A percentile compares a stretch with the other conserved stretches of the same genome.
phyloP scores from a whole-genome alignment of 2,888 invertebrate genomes.

The Blera fallax region DNA sequence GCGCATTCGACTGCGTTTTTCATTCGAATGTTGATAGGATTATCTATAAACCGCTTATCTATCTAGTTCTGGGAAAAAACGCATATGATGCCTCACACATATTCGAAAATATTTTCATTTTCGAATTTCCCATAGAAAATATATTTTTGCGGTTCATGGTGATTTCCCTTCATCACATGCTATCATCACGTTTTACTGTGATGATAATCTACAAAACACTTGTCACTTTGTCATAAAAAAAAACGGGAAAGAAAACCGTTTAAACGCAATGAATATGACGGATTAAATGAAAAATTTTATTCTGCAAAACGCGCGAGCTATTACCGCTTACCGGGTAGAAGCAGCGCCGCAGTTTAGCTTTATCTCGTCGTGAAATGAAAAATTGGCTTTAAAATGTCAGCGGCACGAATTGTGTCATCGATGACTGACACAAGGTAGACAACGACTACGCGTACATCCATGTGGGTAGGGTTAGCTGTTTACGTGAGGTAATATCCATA shows the following conservation, averaged over 20 bases:
- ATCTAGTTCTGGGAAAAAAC: not conserved
- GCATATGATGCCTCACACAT: not conserved
- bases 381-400: constrained; percentile 32
- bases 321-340: not conserved
- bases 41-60: not conserved
- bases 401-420: constrained; percentile 27
- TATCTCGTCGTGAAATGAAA: constrained; percentile 23
- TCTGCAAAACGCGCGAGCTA: not conserved
- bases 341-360: not conserved
- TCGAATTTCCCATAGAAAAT: not conserved
- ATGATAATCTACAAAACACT: constrained; percentile 15
- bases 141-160: not conserved
- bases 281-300: constrained; percentile 7
- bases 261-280: not conserved
- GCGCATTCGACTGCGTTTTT: too few relatives aligned
- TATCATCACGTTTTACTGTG: constrained; percentile 25
- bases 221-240: constrained; percentile 8
- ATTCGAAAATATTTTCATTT: not conserved
- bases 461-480: constrained; percentile 19
- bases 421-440: not conserved
- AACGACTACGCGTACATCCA: not conserved
- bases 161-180: constrained; percentile 13
- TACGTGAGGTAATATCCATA: constrained; percentile 22
- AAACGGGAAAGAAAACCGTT: not conserved
- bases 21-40: not conserved